Conservation (phyloP, 1,140 invertebrate species). For the Vanessa tameamea region DNA sequence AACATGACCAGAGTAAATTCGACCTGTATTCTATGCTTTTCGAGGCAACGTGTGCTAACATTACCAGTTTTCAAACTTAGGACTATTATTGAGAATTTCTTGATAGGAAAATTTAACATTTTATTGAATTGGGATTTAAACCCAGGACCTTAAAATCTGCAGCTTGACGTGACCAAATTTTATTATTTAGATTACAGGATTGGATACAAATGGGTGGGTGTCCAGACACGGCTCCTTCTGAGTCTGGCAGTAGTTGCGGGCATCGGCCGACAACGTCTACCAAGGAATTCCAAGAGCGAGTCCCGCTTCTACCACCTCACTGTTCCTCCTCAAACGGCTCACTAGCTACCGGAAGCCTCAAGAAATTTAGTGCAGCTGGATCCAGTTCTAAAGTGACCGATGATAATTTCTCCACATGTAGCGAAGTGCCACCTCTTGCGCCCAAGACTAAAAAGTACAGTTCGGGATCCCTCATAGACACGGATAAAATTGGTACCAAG, state of each 20-base stretch:
- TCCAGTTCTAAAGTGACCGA: constrained; percentile 62
- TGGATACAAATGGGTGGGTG: constrained; percentile 73
- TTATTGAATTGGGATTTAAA: no score
- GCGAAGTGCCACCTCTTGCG: constrained; percentile 66
- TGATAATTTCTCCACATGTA: constrained; percentile 68
- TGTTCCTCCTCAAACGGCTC: constrained; percentile 73
- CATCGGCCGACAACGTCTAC: constrained; percentile 53
- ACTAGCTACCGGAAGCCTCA: constrained; percentile 65
- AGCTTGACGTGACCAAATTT: neutral
- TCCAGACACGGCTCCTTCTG: constrained; percentile 55
- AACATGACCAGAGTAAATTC: no score
- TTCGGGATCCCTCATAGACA: constrained; percentile 68
- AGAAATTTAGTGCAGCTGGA: constrained; percentile 61
- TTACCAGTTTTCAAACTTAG: no score
- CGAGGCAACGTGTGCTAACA: no score
- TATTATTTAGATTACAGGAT: constrained; percentile 9
- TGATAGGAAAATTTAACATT: no score
- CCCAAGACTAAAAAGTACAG: constrained; percentile 72
- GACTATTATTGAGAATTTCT: no score
- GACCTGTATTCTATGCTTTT: no score
- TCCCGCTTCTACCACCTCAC: constrained; percentile 64
- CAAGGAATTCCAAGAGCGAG: constrained; percentile 62
- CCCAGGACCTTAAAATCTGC: no score
- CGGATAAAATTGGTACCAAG: constrained; percentile 62
- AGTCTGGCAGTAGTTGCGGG: constrained; percentile 52